Evolutionary conservation across 1,140 invertebrate genomes (phyloP).

Genomic region (Zaprionus nigranus): DNA sequence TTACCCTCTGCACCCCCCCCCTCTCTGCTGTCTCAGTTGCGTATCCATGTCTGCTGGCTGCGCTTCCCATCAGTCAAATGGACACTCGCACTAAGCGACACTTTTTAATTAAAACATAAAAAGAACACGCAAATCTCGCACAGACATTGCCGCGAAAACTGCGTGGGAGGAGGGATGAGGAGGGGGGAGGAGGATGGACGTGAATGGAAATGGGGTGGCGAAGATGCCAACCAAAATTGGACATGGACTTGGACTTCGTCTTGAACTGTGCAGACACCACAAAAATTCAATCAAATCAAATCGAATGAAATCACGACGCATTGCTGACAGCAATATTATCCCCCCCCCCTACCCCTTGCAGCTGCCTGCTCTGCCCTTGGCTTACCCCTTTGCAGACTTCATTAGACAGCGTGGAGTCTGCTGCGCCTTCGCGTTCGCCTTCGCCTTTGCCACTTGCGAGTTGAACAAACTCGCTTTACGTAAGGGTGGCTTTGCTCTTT

Average conservation of each 20-base stretch:
- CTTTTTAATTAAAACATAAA: constrained; percentile 81
- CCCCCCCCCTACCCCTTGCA: background rate
- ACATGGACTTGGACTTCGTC: background rate
- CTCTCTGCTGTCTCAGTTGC: background rate
- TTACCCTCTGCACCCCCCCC: constrained; percentile 1
- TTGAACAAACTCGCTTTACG: constrained; percentile 8
- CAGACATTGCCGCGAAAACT: constrained; percentile 1
- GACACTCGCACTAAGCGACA: constrained; percentile 76
- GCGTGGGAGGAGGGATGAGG: background rate
- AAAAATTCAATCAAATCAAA: constrained; percentile 82
- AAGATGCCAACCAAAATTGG: background rate
- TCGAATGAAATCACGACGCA: constrained; percentile 77
- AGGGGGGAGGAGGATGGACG: background rate
- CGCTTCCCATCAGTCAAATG: constrained; percentile 68
- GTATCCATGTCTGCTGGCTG: constrained; percentile 17
- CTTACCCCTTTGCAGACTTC: constrained; percentile 13
- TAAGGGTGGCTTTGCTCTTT: background rate
- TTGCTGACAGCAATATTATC: constrained; percentile 51
- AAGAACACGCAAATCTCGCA: constrained; percentile 56
- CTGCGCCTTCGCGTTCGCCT: too few species aligned
- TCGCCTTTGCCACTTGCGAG: background rate
- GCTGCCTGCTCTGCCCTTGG: background rate
- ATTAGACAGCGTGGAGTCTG: too few species aligned
- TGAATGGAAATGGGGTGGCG: background rate
- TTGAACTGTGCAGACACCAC: constrained; percentile 59